A percentile compares a stretch with the other conserved stretches of the same genome.
Conservation (phyloP, 2,113 vertebrate species). For the Axis porcinus region DNA sequence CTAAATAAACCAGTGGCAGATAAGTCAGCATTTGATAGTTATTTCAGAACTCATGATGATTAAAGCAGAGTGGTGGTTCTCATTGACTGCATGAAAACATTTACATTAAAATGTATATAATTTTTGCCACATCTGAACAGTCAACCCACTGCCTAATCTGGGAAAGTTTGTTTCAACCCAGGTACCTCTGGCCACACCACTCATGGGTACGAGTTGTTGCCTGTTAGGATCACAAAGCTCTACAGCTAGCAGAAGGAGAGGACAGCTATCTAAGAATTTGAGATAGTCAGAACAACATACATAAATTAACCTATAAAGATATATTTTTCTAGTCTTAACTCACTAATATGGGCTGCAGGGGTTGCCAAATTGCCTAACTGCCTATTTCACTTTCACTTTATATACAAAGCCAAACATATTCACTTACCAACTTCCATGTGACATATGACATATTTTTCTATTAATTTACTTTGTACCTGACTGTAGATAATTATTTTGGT, state of each 20-base stretch:
- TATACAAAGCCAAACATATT: neutral
- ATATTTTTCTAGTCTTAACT: neutral
- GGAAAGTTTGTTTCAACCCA: neutral
- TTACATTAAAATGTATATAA: too few relatives aligned
- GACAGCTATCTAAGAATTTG: too few relatives aligned
- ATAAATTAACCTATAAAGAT: neutral
- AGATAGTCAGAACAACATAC: neutral
- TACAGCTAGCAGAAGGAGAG: fast-evolving
- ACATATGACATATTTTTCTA: neutral
- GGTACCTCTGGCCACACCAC: neutral
- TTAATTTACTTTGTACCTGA: conserved; percentile 50
- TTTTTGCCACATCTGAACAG: neutral
- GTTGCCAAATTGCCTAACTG: neutral
- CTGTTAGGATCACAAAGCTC: neutral
- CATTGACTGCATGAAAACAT: neutral
- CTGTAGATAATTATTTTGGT: conserved; percentile 57
- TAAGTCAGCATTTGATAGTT: neutral
- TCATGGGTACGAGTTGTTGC: fast-evolving
- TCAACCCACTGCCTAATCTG: too few relatives aligned
- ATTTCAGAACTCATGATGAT: neutral
- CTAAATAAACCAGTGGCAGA: neutral
- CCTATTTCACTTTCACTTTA: neutral
- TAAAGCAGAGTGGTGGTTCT: neutral
- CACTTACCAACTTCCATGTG: neutral
- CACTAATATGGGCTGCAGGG: neutral